phyloP scores from a whole-genome alignment of 2,888 invertebrate species.

The Drosophila meridiana region DNA sequence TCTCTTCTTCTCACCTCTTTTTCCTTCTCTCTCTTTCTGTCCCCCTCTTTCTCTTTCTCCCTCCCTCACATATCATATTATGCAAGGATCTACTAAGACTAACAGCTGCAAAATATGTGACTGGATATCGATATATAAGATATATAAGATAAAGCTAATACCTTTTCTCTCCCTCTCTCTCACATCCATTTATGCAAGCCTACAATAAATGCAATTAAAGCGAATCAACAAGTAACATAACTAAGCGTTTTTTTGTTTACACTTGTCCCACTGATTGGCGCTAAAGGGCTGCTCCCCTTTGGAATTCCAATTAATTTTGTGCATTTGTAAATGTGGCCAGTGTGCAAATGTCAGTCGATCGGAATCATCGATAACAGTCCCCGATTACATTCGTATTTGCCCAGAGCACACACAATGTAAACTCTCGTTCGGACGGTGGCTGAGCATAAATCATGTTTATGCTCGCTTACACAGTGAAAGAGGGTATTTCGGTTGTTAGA shows the following conservation, averaged over 20 bases:
- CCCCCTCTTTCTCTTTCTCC: no score
- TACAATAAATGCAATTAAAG: not conserved
- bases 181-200: not conserved
- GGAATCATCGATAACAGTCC: constrained; percentile 5
- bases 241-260: not conserved
- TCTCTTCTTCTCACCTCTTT: no score
- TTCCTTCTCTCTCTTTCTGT: no score
- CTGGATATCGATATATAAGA: no score
- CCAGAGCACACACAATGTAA: not conserved
- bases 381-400: not conserved
- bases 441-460: not conserved
- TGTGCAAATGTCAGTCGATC: not conserved
- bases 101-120: no score
- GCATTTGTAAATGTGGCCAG: not conserved
- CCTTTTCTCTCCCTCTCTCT: not conserved
- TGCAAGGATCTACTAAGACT: no score
- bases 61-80: no score
- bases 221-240: not conserved
- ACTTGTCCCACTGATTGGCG: not conserved
- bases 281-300: not conserved
- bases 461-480: not conserved
- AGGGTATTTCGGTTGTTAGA: not conserved
- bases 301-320: not conserved
- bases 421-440: not conserved
- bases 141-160: no score